Evolutionary conservation across 2,113 vertebrate genomes (phyloP), one percentile per base, ranked within the genome.

Genomic region (Pelecanus crispus): DNA sequence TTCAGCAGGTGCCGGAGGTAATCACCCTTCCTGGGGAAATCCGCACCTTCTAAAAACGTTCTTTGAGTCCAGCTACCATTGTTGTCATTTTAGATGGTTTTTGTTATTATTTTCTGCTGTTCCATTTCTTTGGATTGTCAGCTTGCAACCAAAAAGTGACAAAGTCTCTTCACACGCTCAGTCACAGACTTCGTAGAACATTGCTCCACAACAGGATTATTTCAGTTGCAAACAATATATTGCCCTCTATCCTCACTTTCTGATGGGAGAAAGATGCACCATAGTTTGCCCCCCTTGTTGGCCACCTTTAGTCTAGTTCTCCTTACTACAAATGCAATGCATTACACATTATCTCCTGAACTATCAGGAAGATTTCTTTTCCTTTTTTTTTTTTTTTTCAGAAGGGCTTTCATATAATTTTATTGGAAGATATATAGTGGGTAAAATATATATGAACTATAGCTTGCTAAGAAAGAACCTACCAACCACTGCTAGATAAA

Each of bases 401-500:
- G 5, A 55, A 14, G 34, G 29, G 79, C 82, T 97, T 97, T 79
- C 67, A 75, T 92, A 79, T 88, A 56, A 92, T 97, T 97, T 94
- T 95, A 88, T 91, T 90, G 87, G 52, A 88, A 95, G 87, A 94
- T 84, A 88, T 56, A 88, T 45, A 71, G 73, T 67, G 61, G 68
- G 71, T 95, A 93, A 95, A 95, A 95, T 95, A 92, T 67, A 75
- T 85, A 84, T 92, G 90, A 95, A 96, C 92, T 81, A 67, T 73
- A 77, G 56, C 88, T 92, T 88, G 78, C 88, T 91, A 95, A 86
- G 94, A 90, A 96, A 88, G 95, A 90, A 85, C 68, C 63, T 88
- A 91, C 92, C 91, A 92, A 91, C 77, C 70, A 79, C 83, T 77
- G 67, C 78, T 95, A 96, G 96, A 93, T 94, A 95, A 96, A 95